These are phyloP conservation scores for Astreopora myriophthalma DNA, from an alignment of 64 coral and sea anemone species.

Conservation along the genomic window DNA sequence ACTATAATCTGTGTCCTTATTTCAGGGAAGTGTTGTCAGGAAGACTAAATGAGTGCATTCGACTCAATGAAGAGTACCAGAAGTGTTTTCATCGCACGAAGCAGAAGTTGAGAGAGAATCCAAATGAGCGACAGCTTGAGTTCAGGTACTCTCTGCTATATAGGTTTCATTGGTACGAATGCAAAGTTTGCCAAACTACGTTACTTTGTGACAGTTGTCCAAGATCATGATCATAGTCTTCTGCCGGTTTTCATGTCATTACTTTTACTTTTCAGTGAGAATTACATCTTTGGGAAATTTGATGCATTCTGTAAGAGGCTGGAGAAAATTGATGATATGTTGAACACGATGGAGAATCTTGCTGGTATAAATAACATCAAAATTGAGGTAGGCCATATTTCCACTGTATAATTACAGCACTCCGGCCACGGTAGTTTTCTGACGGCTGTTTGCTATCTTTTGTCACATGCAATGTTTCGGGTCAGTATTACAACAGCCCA, in stretches of 20 bases:
- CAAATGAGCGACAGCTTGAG: slow-evolving; percentile 95
- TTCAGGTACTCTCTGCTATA: slow-evolving; percentile 69
- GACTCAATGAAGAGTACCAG: slow-evolving; percentile 94
- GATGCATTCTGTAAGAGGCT: slow-evolving; percentile 98
- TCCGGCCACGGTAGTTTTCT: no score
- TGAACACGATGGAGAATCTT: slow-evolving; percentile 94
- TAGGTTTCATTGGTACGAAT: no score
- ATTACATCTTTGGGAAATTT: slow-evolving; percentile 99
- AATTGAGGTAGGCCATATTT: slow-evolving; percentile 78
- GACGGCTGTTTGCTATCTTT: no score
- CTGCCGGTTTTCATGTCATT: no score
- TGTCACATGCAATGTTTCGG: no score
- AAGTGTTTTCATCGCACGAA: slow-evolving; percentile 93
- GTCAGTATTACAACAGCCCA: no score
- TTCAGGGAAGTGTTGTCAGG: slow-evolving; percentile 82
- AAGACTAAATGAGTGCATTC: slow-evolving; percentile 85
- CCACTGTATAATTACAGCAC: no score
- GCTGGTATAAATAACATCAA: slow-evolving; percentile 78
- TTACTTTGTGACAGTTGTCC: no score
- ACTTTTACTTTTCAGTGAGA: slow-evolving; percentile 71
- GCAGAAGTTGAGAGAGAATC: slow-evolving; percentile 89
- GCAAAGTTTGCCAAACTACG: no score
- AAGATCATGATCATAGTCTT: no score
- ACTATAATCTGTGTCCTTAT: neutral
- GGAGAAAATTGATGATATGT: slow-evolving; percentile 97